Evolutionary conservation across 2,888 invertebrate species (phyloP), one percentile per base, ranked within the genome.

Genomic region (Apantesis nais): DNA sequence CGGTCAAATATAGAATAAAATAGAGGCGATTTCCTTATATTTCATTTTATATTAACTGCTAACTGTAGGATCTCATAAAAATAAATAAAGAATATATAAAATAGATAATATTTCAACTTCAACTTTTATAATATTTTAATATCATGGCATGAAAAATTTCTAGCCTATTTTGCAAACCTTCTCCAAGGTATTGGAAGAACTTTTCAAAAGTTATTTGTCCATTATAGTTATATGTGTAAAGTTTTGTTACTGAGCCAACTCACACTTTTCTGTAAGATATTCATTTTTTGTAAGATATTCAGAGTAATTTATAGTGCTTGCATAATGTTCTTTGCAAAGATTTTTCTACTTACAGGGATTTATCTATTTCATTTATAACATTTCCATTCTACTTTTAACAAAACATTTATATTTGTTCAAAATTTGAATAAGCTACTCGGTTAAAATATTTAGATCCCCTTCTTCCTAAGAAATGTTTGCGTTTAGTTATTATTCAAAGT

Each of bases 381-480:
- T 66, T 74, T 68, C 61, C 48, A 70, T 68, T 55, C 41, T 39
- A 64, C 34, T 70, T 68, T 60, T 29, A 29, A 34, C 34, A 31
- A 64, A 74, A 70, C 34, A 31, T 73, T 73, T 70, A 71, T 68
- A 70, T 62, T n/a, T 64, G 52, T 4, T 62, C 19, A 4, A 62
- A 60, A 72, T 76, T 76, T 70, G 65, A 78, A 74, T 68, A 48
- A 72, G 60, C 41, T 52, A 65, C 66, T 39, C 55, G 61, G 55
- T 67, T 74, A 48, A 71, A 66, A 62, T 37, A 68, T 65, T 12
- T 52, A 52, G 48, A 64, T 65, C 62, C 60, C 60, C 65, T 66
- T 64, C 31, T 71, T 55, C 12, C 31, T 61, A 74, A 71, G 74
- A 76, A 76, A 76, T 71, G 66, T 74, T 74, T 44, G 22, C 31